Evolutionary conservation across 2,888 invertebrate species (phyloP), one percentile per base, ranked within the genome.

Genomic region (Alviniconcha strummeri): DNA sequence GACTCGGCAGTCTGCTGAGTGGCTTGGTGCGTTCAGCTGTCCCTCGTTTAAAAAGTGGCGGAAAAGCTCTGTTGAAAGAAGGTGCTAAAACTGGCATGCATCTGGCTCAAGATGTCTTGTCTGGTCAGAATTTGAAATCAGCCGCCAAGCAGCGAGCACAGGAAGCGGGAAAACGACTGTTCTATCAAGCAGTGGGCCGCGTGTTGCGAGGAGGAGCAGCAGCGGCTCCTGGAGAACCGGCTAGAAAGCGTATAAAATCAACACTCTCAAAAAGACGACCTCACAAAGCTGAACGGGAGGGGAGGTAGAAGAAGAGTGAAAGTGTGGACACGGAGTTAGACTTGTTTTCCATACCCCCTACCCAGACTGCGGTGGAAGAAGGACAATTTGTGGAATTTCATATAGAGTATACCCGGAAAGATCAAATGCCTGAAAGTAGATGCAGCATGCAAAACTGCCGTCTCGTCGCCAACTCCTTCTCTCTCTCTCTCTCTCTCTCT

Each of bases 271-370:
- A 11, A 2, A 6, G 6, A 15, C 9, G 6, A n/a, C 17, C 6
- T 1, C 69, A 69, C 3, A 64, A 9, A 9, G 15, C 9, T 13
- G 11, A 15, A 9, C 54, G 75, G 64, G 7, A 76, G 19, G 67
- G 64, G 52, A 17, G 67, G 52, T 0, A n/a, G 5, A 69, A 17
- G 69, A 69, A 69, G 69, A 69, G 17, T 55, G 81, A 84, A 55
- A 64, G 84, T 77, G 11, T 36, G 13, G 13, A 69, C 17, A 55
- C n/a, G n/a, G 85, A 81, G 76, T 57, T 87, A 17, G 83, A 83
- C 56, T 36, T 87, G n/a, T 87, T 86, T 83, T 55, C 77, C 8
- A 13, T 72, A 11, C 83, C 84, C 4, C 71, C 83, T 0, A 86
- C 85, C 0, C 83, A 85, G 55, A 74, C 77, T 0, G 72, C 80